These are phyloP conservation scores for Lochmaea crataegi DNA, from an alignment of 2,888 invertebrate genomes.

Conservation along the genomic window DNA sequence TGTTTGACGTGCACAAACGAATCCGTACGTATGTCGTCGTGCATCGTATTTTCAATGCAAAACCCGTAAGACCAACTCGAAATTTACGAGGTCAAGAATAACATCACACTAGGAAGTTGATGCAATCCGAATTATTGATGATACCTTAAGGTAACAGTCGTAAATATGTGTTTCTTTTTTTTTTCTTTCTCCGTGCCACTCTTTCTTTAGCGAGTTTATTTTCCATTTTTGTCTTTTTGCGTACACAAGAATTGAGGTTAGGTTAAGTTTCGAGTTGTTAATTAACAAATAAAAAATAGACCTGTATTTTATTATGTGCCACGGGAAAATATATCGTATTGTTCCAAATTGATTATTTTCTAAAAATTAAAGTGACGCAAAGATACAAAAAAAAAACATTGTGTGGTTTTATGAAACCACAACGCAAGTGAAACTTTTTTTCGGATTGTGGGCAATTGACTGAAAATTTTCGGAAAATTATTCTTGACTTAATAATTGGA, in stretches of 20 bases:
- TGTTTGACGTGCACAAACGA: neutral
- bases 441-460: too few relatives aligned
- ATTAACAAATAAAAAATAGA: neutral
- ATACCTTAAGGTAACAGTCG: constrained; percentile 30
- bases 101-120: constrained; percentile 40
- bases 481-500: too few relatives aligned
- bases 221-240: neutral
- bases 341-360: too few relatives aligned
- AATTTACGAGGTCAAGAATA: constrained; percentile 43
- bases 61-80: constrained; percentile 29
- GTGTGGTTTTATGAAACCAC: too few relatives aligned
- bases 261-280: constrained; percentile 1
- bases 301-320: neutral
- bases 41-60: constrained; percentile 35
- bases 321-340: too few relatives aligned
- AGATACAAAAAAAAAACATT: too few relatives aligned
- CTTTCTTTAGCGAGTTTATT: neutral
- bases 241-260: neutral
- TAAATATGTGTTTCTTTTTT: constrained; percentile 16
- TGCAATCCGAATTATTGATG: constrained; percentile 38
- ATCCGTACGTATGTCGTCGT: constrained; percentile 5
- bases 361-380: too few relatives aligned
- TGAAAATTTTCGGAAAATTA: too few relatives aligned
- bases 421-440: too few relatives aligned
- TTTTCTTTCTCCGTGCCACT: neutral